Percentiles rank a stretch among this genome's conserved stretches.
Evolutionary conservation across 2,113 vertebrate species (phyloP).

Genomic region (Ctenodactylus gundi): DNA sequence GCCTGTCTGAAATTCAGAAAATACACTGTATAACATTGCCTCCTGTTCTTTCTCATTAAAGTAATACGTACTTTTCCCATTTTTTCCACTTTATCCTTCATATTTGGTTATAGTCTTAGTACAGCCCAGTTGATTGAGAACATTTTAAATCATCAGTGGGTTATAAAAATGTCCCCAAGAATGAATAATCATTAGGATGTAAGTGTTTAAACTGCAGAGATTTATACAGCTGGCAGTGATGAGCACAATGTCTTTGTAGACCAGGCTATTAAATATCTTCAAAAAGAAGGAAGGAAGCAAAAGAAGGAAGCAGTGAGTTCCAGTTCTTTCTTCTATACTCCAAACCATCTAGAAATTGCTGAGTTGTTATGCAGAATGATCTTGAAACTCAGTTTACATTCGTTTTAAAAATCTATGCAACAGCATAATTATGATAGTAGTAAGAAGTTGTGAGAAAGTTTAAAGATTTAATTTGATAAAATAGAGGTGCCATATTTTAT

Average conservation of each 20-base stretch:
- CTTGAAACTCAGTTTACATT: background rate
- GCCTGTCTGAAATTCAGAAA: background rate
- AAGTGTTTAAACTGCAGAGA: background rate
- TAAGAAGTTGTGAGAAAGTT: background rate
- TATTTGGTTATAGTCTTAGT: background rate
- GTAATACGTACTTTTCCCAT: background rate
- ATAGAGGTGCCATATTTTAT: background rate
- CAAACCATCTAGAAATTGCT: background rate
- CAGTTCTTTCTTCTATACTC: background rate
- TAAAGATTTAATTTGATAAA: background rate
- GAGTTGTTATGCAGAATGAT: background rate
- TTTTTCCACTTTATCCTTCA: background rate
- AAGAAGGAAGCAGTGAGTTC: background rate
- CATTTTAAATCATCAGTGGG: slow-evolving; percentile 8
- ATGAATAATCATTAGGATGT: background rate
- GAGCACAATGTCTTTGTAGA: too few relatives aligned
- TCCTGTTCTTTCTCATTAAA: background rate
- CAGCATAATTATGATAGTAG: background rate
- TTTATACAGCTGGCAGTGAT: background rate
- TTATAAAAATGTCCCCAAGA: background rate
- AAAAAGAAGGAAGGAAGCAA: background rate
- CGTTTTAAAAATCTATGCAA: background rate
- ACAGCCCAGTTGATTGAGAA: background rate
- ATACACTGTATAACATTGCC: background rate
- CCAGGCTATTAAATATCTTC: background rate